Evolutionary conservation across 2,113 vertebrate species (phyloP), one percentile per base, ranked within the genome.

Genomic region (Caranx melampygus): DNA sequence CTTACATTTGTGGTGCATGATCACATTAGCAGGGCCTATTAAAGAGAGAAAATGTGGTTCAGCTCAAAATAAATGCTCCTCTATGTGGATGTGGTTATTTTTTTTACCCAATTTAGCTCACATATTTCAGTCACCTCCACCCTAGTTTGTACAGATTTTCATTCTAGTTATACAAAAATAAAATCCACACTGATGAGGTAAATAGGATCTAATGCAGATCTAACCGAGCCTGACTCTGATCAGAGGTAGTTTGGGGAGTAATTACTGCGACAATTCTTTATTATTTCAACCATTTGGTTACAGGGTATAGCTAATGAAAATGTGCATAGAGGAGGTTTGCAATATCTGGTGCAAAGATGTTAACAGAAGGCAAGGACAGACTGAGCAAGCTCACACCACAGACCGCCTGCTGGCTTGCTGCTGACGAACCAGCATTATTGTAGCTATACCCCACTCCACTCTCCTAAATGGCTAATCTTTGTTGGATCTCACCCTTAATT

Each of bases 401-500:
- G 90, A 87, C 90, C 91, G 91, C 87, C 91, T 93, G 89, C 93
- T 93, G 91, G 92, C 92, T 42, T 88, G 87, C 88, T 92, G 91
- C 88, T 92, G 91, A 88, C 87, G 82, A 91, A 91, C 92, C 90
- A 82, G 85, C 88, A 83, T 92, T 89, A 89, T 85, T 93, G 89
- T 92, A 91, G 92, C 91, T 89, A 82, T 89, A 88, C 89, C 93
- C 90, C 75, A 84, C 87, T 88, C 85, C 84, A 85, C 87, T 91
- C 82, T 89, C 85, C 92, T 93, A 94, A 94, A 94, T 92, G 93
- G 92, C 89, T 94, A 93, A 95, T 95, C 94, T 92, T 89, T 91
- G 92, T 92, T 91, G 90, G 91, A 95, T 94, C 94, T 94, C 91
- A 91, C 87, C 91, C 94, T 92, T 94, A 94, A 95, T 95, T 95